Conservation (phyloP, 2,113 vertebrate species). For the Sapajus apella region DNA sequence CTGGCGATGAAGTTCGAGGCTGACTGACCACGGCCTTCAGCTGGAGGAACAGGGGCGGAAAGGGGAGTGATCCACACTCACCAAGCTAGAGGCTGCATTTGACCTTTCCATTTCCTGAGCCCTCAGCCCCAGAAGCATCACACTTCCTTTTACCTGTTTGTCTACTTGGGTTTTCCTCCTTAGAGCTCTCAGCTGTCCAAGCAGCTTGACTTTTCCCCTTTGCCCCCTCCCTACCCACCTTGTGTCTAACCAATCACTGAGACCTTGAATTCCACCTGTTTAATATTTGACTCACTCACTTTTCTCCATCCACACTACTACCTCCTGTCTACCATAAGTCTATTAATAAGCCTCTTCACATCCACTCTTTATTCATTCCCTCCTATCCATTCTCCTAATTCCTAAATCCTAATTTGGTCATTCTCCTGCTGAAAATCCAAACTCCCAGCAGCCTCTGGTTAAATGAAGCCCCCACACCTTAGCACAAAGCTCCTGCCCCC, state of each 20-base stretch:
- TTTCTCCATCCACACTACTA: neutral
- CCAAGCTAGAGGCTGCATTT: neutral
- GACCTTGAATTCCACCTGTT: neutral
- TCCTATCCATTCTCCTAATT: neutral
- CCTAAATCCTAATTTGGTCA: neutral
- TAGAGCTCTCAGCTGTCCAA: neutral
- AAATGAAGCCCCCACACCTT: neutral
- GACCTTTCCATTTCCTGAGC: neutral
- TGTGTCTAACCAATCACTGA: neutral
- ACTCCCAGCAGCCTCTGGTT: neutral
- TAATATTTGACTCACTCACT: neutral
- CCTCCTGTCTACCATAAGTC: neutral
- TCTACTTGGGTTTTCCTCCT: too few species aligned
- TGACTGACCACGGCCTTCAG: neutral
- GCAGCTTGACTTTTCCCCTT: neutral
- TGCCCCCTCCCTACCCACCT: neutral
- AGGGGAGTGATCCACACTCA: rapidly evolving
- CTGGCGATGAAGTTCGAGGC: too few species aligned
- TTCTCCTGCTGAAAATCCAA: neutral
- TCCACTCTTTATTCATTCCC: neutral
- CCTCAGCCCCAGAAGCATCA: neutral
- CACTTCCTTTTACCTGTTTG: neutral
- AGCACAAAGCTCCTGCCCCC: neutral
- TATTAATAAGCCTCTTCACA: neutral
- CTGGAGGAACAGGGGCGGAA: neutral